Percentiles rank a stretch among this genome's conserved stretches.
Evolutionary conservation across 2,888 invertebrate genomes (phyloP).

Genomic region (Nasonovia ribisnigri): DNA sequence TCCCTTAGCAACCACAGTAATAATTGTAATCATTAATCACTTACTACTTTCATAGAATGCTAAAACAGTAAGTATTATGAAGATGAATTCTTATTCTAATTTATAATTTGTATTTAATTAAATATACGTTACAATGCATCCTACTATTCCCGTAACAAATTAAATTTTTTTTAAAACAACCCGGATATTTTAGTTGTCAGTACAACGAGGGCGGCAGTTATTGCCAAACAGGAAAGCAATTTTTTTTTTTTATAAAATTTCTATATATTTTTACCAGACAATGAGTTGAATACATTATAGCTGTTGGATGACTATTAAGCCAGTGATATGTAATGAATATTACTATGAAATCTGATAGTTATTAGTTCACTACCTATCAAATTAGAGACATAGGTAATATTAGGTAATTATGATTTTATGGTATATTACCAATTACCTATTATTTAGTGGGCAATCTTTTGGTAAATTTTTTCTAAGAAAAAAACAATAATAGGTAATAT

Average conservation of each 20-base stretch:
- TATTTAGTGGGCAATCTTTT: too few relatives aligned
- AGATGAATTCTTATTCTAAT: background rate
- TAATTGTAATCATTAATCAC: background rate
- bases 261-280: background rate
- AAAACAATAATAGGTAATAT: background rate
- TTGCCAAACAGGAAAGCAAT: background rate
- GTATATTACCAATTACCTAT: too few relatives aligned
- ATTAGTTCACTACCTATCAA: too few relatives aligned
- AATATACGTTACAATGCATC: background rate
- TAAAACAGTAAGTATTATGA: background rate
- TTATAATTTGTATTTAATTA: background rate
- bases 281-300: background rate
- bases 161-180: background rate
- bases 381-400: too few relatives aligned
- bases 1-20: conserved; percentile 37
- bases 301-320: background rate
- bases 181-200: background rate
- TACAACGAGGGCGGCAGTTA: background rate
- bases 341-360: too few relatives aligned
- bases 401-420: too few relatives aligned
- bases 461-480: background rate
- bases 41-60: background rate
- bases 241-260: background rate
- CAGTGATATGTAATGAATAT: too few relatives aligned
- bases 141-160: background rate